Evolutionary conservation across 2,888 invertebrate genomes (phyloP), one percentile per base, ranked within the genome.

Genomic region (Sepiola atlantica): DNA sequence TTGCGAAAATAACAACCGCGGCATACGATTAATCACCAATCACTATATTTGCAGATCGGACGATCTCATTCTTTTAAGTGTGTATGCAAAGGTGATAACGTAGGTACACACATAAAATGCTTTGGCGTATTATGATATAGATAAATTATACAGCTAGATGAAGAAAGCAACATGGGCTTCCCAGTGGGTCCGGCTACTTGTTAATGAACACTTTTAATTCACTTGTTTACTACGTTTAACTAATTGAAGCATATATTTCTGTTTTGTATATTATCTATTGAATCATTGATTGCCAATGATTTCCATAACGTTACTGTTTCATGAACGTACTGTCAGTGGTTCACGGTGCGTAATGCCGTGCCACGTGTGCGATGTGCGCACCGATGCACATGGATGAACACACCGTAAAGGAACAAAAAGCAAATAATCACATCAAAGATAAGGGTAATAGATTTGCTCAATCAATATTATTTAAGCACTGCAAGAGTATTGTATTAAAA

Each of bases 401-500:
- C n/a, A 18, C n/a, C n/a, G 16, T 14, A 77, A 77, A 32, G n/a
- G n/a, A 18, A 32, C 45, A 45, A 45, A 77, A 77, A 77, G 21
- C 4, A 77, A n/a, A 77, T n/a, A 14, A 77, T 12, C n/a, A 77
- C 77, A 77, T 77, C 77, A 77, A 77, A 77, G 77, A 77, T n/a
- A 18, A n/a, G 0, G n/a, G n/a, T n/a, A 77, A 77, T 77, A 77
- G n/a, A n/a, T 77, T 77, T 21, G n/a, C 77, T n/a, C 14, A 32
- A 77, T 77, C 77, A n/a, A 77, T 77, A 77, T 12, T n/a, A 77
- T 77, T n/a, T n/a, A 77, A 77, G n/a, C n/a, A 77, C 77, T 77
- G 14, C n/a, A 77, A n/a, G n/a, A 77, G n/a, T 0, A 18, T 16
- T 32, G n/a, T 32, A 8, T 45, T 45, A 2, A 45, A 45, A 32